Conservation (phyloP, 2,113 vertebrate species). For the Gallinago paraguaiae region DNA sequence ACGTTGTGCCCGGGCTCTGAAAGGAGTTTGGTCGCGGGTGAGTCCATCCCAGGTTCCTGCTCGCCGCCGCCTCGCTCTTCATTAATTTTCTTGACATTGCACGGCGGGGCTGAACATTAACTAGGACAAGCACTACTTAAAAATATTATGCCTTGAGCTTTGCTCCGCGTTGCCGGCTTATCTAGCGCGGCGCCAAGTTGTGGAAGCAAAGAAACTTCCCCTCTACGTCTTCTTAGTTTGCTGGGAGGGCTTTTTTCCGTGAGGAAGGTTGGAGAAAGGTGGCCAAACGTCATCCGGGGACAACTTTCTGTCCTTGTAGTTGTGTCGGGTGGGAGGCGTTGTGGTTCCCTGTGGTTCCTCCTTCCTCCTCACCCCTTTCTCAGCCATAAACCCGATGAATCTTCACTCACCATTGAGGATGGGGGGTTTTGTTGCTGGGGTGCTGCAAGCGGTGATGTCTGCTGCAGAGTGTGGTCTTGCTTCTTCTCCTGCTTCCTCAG, state of each 20-base stretch:
- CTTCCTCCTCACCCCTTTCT: not conserved
- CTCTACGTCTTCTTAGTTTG: not conserved
- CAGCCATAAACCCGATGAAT: not conserved
- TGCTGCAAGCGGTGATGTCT: accelerated
- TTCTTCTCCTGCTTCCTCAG: not conserved
- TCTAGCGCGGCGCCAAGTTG: not conserved
- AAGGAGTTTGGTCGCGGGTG: not conserved
- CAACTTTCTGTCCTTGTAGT: not conserved
- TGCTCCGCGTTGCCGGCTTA: not conserved
- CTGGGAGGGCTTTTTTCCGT: not conserved
- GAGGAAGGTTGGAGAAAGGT: not conserved
- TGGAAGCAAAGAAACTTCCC: not conserved
- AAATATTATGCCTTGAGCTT: slow-evolving; percentile 32
- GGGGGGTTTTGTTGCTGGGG: not conserved
- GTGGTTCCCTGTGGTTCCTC: not conserved
- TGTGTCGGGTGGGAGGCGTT: no score
- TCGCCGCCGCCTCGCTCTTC: not conserved
- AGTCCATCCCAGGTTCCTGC: not conserved
- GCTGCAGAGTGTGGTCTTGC: accelerated
- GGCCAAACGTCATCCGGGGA: not conserved
- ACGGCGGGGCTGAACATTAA: slow-evolving; percentile 52
- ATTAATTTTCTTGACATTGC: slow-evolving; percentile 36
- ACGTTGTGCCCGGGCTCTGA: not conserved
- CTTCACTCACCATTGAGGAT: not conserved
- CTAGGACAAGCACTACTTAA: slow-evolving; percentile 7